Evolutionary conservation across 30 jellyfish, hydroid and myxozoan genomes (phyloP).

Genomic region (Sanderia malayensis): DNA sequence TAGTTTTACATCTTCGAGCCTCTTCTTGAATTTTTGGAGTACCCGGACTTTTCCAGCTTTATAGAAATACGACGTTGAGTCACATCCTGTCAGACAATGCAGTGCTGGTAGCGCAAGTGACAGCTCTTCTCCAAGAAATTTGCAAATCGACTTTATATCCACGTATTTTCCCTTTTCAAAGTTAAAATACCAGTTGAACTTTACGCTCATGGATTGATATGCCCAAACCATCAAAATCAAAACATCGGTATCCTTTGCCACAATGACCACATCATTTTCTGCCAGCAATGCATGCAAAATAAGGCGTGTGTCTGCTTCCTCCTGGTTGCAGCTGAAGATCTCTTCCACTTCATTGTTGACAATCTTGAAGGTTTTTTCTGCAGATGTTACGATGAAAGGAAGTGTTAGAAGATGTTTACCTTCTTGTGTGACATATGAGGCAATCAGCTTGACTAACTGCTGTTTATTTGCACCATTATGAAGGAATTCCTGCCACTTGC

Average conservation of each 20-base stretch:
- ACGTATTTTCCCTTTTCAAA: slow-evolving; percentile 43
- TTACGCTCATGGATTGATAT: neutral
- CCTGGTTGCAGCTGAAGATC: neutral
- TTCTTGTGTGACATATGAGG: neutral
- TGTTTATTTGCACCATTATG: neutral
- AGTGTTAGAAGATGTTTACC: neutral
- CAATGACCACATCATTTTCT: slow-evolving; percentile 31
- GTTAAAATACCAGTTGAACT: slow-evolving; percentile 28
- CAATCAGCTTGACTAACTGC: neutral
- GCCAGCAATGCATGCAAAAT: neutral
- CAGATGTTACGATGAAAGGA: neutral
- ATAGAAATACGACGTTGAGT: neutral
- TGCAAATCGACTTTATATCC: slow-evolving; percentile 29
- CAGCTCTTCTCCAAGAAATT: slow-evolving; percentile 25
- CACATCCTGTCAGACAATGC: neutral
- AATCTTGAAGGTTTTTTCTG: neutral
- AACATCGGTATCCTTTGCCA: slow-evolving; percentile 48
- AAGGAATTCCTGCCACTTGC: neutral
- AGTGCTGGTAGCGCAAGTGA: neutral
- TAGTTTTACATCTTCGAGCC: too few relatives aligned
- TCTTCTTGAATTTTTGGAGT: slow-evolving; percentile 34
- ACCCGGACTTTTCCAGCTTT: slow-evolving; percentile 28
- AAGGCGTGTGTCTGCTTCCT: slow-evolving; percentile 35
- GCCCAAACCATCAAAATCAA: slow-evolving; percentile 20
- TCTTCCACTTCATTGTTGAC: neutral